These are phyloP conservation scores for Procambarus clarkii DNA, from an alignment of 1,140 invertebrate genomes.

Conservation along the genomic window DNA sequence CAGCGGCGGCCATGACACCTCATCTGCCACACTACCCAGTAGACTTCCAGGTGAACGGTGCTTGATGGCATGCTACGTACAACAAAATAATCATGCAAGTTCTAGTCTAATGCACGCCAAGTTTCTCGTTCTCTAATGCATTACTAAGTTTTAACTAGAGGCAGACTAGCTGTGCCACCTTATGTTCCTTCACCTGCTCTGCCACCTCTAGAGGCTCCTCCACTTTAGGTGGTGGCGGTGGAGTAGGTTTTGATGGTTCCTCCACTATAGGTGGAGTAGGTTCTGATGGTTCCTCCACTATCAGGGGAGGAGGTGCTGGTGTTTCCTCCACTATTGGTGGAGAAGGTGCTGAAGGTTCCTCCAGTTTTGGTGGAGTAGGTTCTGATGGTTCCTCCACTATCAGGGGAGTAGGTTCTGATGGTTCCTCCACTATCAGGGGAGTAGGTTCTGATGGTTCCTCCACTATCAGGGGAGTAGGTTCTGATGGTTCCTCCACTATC, in stretches of 20 bases:
- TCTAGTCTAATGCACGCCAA: not conserved
- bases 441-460: not conserved
- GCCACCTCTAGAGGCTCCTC: not conserved
- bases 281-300: too few species aligned
- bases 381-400: not conserved
- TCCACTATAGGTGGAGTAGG: too few species aligned
- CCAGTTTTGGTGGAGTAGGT: not conserved
- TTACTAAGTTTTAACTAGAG: not conserved
- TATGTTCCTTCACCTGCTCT: not conserved
- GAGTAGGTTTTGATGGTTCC: too few species aligned
- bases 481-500: not conserved
- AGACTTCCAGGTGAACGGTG: not conserved
- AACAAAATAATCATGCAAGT: not conserved
- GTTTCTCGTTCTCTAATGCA: not conserved
- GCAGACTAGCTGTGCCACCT: not conserved
- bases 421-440: not conserved
- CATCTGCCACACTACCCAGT: not conserved
- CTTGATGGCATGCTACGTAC: not conserved
- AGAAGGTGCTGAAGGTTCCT: not conserved
- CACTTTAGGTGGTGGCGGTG: not conserved
- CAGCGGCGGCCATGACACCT: not conserved
- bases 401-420: not conserved
- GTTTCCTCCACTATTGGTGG: too few species aligned
- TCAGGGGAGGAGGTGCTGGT: too few species aligned
- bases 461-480: not conserved